phyloP scores from a whole-genome alignment of 2,888 invertebrate species.

The Meiosimyza decipiens region DNA sequence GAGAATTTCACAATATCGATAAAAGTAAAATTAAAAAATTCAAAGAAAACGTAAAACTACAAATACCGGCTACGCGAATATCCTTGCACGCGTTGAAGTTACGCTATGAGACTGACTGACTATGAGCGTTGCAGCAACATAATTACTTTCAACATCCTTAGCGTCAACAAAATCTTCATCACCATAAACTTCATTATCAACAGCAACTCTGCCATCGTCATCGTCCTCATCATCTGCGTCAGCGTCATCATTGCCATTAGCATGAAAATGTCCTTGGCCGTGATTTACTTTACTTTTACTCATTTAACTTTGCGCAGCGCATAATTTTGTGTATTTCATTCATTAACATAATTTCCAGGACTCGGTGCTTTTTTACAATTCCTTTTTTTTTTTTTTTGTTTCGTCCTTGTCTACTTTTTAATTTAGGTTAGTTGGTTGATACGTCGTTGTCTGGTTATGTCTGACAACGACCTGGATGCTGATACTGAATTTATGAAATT shows the following conservation, averaged over 20 bases:
- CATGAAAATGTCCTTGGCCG: slow-evolving; percentile 56
- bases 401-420: slow-evolving; percentile 10
- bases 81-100: slow-evolving; percentile 2
- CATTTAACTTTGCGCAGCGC: slow-evolving; percentile 29
- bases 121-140: neutral
- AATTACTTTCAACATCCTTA: neutral
- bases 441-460: neutral
- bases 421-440: slow-evolving; percentile 20
- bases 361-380: neutral
- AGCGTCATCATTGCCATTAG: slow-evolving; percentile 19
- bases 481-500: neutral
- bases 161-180: slow-evolving; percentile 9
- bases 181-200: slow-evolving; percentile 26
- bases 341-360: slow-evolving; percentile 35
- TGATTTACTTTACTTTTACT: slow-evolving; percentile 48
- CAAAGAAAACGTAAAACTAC: too few species aligned
- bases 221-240: slow-evolving; percentile 5
- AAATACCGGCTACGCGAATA: neutral
- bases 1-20: too few species aligned
- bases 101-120: slow-evolving; percentile 8
- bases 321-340: slow-evolving; percentile 37
- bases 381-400: neutral
- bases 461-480: slow-evolving; percentile 14
- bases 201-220: slow-evolving; percentile 13
- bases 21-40: too few species aligned